These are phyloP conservation scores for Lasioglossum figueresi DNA, from an alignment of 2,888 invertebrate genomes.

Conservation along the genomic window DNA sequence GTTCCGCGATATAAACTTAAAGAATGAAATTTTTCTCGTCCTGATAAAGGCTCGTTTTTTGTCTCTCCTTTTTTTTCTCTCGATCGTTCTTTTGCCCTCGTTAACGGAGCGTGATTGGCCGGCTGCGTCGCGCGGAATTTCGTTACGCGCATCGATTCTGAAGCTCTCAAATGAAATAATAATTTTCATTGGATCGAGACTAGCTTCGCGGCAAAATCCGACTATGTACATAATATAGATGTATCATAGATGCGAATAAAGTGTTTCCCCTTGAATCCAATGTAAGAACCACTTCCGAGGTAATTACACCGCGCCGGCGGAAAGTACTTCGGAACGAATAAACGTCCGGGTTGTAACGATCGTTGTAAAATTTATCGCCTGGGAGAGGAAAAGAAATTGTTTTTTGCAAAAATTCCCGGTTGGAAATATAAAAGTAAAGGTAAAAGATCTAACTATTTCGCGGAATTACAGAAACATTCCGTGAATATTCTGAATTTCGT, in stretches of 20 bases:
- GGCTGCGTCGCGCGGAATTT: conserved; percentile 7
- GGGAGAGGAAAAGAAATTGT: neutral
- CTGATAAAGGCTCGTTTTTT: conserved; percentile 9
- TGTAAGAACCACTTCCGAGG: conserved; percentile 22
- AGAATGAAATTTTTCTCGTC: conserved; percentile 32
- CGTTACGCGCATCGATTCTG: conserved; percentile 22
- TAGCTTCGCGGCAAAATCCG: neutral
- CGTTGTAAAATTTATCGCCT: neutral
- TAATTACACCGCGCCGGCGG: conserved; percentile 19
- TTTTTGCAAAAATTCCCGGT: neutral
- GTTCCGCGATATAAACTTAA: conserved; percentile 30
- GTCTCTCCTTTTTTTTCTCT: neutral
- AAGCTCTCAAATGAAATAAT: conserved; percentile 29
- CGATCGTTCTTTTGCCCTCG: neutral
- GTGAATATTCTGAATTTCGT: neutral
- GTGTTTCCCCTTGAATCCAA: neutral
- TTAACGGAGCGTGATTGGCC: neutral
- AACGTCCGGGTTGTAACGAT: neutral
- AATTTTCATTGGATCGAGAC: neutral
- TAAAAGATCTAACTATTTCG: too few relatives aligned
- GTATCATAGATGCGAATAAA: neutral
- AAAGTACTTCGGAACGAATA: neutral
- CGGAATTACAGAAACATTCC: neutral
- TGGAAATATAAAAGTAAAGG: too few relatives aligned
- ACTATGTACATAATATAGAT: neutral